Conservation (phyloP, 2,113 vertebrate species). For the Beaufortia kweichowensis region DNA sequence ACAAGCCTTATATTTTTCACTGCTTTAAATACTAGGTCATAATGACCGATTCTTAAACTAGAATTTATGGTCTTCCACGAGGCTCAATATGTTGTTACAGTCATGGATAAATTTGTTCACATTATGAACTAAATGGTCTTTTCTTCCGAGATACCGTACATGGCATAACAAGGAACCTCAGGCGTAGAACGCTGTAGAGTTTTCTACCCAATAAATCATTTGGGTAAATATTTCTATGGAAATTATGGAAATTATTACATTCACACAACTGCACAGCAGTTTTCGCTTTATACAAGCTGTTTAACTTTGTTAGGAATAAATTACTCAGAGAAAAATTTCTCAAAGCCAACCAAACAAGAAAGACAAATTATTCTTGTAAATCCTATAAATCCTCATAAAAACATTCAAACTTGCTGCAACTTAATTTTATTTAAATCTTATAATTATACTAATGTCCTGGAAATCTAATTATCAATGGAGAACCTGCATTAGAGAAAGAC, state of each 20-base stretch:
- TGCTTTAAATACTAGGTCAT: too few species aligned
- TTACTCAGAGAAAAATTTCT: not conserved
- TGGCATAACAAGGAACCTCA: not conserved
- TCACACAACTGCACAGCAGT: not conserved
- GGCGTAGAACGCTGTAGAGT: not conserved
- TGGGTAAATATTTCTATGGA: not conserved
- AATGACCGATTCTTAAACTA: too few species aligned
- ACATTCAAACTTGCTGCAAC: not conserved
- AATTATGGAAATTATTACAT: not conserved
- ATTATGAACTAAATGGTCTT: not conserved
- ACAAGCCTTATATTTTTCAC: too few species aligned
- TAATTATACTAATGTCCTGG: constrained; percentile 5
- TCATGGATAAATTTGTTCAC: not conserved
- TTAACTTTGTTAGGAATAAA: not conserved
- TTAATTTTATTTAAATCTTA: not conserved
- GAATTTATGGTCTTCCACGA: too few species aligned
- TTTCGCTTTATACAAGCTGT: not conserved
- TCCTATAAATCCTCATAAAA: constrained; percentile 16
- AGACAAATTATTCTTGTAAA: constrained; percentile 3
- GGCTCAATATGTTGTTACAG: too few species aligned
- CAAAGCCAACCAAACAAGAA: not conserved
- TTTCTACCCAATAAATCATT: not conserved
- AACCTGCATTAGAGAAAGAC: not conserved
- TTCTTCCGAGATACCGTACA: not conserved
- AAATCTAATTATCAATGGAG: not conserved